phyloP scores from a whole-genome alignment of 2,888 invertebrate species.

The Sinohyriopsis cumingii region DNA sequence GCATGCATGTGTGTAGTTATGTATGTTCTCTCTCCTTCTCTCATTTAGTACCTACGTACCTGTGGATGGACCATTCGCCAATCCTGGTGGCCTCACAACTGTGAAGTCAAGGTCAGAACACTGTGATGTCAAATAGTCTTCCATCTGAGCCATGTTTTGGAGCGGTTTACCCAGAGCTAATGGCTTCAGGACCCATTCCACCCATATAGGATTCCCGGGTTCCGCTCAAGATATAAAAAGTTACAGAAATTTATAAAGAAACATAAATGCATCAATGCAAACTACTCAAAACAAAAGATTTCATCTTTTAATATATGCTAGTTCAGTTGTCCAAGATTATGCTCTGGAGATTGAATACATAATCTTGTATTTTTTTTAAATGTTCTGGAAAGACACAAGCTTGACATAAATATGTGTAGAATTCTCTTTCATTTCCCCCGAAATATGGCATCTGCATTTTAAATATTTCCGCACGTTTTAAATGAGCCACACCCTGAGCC shows the following conservation, averaged over 20 bases:
- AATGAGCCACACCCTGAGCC: too few relatives aligned
- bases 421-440: too few relatives aligned
- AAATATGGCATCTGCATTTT: too few relatives aligned
- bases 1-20: too few relatives aligned
- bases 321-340: too few relatives aligned
- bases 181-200: slow-evolving; percentile 59
- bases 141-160: slow-evolving; percentile 63
- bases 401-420: too few relatives aligned
- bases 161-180: slow-evolving; percentile 55
- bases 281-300: too few relatives aligned
- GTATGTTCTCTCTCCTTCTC: not conserved
- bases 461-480: too few relatives aligned
- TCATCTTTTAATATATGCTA: too few relatives aligned
- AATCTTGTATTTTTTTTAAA: too few relatives aligned
- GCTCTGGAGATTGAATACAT: too few relatives aligned
- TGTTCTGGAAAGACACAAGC: too few relatives aligned
- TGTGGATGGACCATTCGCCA: slow-evolving; percentile 43
- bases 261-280: not conserved
- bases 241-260: slow-evolving; percentile 1
- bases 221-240: slow-evolving; percentile 41
- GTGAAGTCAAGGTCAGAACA: slow-evolving; percentile 64
- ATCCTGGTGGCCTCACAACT: slow-evolving; percentile 60
- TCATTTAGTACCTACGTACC: slow-evolving; percentile 29
- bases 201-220: slow-evolving; percentile 44
- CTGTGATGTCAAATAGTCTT: slow-evolving; percentile 49